Conservation (phyloP, 2,113 vertebrate species). For the Recurvirostra avosetta region DNA sequence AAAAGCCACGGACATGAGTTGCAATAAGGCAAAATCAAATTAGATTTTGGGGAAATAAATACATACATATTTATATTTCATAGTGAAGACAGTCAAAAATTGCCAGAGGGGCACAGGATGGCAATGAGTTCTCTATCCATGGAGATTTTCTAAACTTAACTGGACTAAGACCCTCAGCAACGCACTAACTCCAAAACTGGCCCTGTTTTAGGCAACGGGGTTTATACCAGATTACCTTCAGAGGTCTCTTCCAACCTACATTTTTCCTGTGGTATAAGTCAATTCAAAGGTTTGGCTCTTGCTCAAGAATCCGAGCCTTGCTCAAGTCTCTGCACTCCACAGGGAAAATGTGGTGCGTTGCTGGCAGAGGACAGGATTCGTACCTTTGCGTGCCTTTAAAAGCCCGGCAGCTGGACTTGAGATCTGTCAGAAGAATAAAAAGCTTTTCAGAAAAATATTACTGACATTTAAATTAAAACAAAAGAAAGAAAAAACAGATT, state of each 20-base stretch:
- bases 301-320: not conserved
- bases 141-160: not conserved
- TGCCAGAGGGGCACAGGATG: not conserved
- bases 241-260: not conserved
- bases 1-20: too few species aligned
- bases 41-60: not conserved
- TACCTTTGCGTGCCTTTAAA: not conserved
- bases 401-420: not conserved
- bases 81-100: not conserved
- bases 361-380: not conserved
- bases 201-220: not conserved
- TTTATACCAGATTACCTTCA: not conserved
- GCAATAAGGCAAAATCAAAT: not conserved
- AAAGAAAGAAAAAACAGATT: not conserved
- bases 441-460: not conserved
- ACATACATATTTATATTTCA: not conserved
- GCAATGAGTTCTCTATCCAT: not conserved
- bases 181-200: not conserved
- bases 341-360: rapidly evolving
- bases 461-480: not conserved
- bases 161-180: not conserved
- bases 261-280: not conserved
- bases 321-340: not conserved
- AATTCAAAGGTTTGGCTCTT: not conserved
- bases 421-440: not conserved